A percentile compares a stretch with the other conserved stretches of the same genome.
Conservation (phyloP, 2,888 invertebrate genomes). For the Lordiphosa andalusiaca region DNA sequence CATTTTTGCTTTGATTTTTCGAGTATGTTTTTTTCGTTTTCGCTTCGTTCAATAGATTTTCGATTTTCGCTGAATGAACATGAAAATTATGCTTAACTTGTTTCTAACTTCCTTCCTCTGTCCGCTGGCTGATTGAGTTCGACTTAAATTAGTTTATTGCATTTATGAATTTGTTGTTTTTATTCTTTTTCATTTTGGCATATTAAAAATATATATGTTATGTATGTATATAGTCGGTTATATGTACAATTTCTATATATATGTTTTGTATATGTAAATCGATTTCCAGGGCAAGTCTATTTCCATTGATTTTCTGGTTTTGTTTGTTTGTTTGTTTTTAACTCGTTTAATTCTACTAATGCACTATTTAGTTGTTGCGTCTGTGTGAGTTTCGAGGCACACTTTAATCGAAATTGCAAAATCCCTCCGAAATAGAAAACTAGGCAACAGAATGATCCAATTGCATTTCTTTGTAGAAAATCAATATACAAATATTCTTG, state of each 20-base stretch:
- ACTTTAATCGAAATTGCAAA: constrained; percentile 3
- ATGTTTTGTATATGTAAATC: constrained; percentile 28
- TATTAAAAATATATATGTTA: constrained; percentile 63
- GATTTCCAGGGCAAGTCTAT: constrained; percentile 42
- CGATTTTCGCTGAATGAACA: constrained; percentile 7
- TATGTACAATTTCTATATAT: constrained; percentile 18
- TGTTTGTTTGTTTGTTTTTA: constrained; percentile 8
- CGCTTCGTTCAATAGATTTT: constrained; percentile 11
- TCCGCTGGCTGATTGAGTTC: constrained; percentile 25
- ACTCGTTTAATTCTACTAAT: constrained; percentile 68
- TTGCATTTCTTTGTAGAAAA: too few species aligned
- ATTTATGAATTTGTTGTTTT: constrained; percentile 23
- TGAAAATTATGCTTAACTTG: constrained; percentile 10
- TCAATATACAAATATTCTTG: constrained; percentile 1
- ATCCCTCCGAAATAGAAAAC: not conserved
- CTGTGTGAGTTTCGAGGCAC: constrained; percentile 50
- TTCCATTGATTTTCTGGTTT: constrained; percentile 44
- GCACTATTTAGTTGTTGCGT: constrained; percentile 68
- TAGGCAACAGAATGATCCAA: constrained; percentile 12
- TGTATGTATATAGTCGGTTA: constrained; percentile 29
- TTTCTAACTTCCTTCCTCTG: not conserved
- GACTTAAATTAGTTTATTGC: constrained; percentile 57
- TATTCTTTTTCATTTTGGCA: constrained; percentile 42
- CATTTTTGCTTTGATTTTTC: constrained; percentile 49
- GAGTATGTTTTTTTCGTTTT: constrained; percentile 15